Evolutionary conservation across 2,797 vertebrate genomes (phyloP).

Genomic region (Carapus acus): DNA sequence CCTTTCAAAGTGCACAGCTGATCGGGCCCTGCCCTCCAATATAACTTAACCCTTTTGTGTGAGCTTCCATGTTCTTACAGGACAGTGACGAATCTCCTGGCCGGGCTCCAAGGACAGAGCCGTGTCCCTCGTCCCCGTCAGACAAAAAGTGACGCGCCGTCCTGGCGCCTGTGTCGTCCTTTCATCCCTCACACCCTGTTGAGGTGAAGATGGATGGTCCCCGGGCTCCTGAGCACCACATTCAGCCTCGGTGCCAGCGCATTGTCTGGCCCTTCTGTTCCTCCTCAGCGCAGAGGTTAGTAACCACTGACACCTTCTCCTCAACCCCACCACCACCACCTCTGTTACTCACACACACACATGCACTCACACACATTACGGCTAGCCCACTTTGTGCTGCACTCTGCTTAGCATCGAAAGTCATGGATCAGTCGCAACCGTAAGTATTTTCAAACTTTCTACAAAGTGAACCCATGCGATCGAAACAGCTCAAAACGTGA

Average conservation of each 20-base stretch:
- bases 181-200: constrained; percentile 70
- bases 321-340: too few species aligned
- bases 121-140: constrained; percentile 58
- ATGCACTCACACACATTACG: too few species aligned
- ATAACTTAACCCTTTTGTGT: constrained; percentile 47
- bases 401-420: too few species aligned
- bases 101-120: constrained; percentile 59
- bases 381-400: too few species aligned
- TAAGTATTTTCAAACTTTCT: too few species aligned
- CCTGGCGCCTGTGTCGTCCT: constrained; percentile 67
- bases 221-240: constrained; percentile 51
- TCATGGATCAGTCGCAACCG: too few species aligned
- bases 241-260: constrained; percentile 50
- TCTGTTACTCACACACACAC: too few species aligned
- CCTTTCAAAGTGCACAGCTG: background rate
- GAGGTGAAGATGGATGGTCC: constrained; percentile 72
- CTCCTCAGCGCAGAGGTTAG: constrained; percentile 54
- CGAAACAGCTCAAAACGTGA: too few species aligned
- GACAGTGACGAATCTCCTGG: constrained; percentile 71
- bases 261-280: constrained; percentile 64
- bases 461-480: too few species aligned
- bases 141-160: constrained; percentile 74
- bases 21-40: constrained; percentile 13
- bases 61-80: constrained; percentile 56
- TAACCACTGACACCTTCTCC: constrained; percentile 42